A percentile compares a stretch with the other conserved stretches of the same genome.
phyloP scores from a whole-genome alignment of 2,113 vertebrate genomes.

The Paramisgurnus dabryanus region DNA sequence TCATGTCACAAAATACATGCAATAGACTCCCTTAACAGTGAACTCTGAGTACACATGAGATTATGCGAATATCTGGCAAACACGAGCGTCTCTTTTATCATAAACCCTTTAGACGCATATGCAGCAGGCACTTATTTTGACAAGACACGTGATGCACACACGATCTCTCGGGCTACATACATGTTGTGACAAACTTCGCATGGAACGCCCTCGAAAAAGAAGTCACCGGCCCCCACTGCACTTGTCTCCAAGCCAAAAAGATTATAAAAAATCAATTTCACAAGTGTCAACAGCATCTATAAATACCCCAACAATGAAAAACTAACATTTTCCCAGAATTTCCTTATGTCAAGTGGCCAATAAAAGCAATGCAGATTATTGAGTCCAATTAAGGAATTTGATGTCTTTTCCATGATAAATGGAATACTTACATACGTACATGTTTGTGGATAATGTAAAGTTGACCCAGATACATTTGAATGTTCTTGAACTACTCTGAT shows the following conservation, averaged over 20 bases:
- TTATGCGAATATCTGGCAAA: no score
- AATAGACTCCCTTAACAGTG: no score
- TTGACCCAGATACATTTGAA: not conserved
- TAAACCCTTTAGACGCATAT: no score
- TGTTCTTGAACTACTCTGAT: not conserved
- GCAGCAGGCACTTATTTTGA: no score
- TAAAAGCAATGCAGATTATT: conserved; percentile 18
- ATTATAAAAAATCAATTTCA: not conserved
- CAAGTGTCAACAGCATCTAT: not conserved
- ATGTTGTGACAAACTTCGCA: no score
- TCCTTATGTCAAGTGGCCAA: not conserved
- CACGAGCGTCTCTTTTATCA: no score
- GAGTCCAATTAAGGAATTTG: not conserved
- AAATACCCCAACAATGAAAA: not conserved
- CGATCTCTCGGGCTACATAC: no score
- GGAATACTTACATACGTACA: conserved; percentile 1
- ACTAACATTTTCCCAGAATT: not conserved
- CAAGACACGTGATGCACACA: no score
- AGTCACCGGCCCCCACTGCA: no score
- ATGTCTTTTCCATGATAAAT: conserved; percentile 26
- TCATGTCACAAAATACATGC: no score
- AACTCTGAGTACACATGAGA: no score
- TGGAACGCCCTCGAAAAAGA: no score
- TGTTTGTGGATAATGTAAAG: conserved; percentile 18
- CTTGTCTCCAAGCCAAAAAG: not conserved